Conservation (phyloP, 2,113 vertebrate species). For the Desmodus rotundus region DNA sequence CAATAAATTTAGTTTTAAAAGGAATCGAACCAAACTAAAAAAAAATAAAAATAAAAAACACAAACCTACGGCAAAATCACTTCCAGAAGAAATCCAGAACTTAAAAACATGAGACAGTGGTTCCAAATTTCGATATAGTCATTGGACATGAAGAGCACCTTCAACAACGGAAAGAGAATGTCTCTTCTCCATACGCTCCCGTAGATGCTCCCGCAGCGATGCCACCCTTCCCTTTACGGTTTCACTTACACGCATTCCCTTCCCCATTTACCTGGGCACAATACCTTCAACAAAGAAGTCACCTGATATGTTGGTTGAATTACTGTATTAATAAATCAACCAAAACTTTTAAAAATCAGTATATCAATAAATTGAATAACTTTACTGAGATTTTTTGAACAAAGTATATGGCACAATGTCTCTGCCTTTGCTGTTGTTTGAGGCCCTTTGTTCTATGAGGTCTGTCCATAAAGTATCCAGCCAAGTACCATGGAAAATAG, state of each 20-base stretch:
- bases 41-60: neutral
- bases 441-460: neutral
- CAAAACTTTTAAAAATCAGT: neutral
- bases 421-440: neutral
- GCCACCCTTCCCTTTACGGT: rapidly evolving
- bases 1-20: neutral
- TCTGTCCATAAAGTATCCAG: too few relatives aligned
- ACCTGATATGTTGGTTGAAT: neutral
- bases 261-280: neutral
- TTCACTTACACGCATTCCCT: neutral
- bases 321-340: neutral
- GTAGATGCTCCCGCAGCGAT: rapidly evolving
- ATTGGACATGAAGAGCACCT: neutral
- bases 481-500: too few relatives aligned
- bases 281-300: neutral
- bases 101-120: neutral
- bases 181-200: neutral
- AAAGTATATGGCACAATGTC: neutral
- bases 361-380: neutral
- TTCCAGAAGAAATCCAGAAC: neutral
- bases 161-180: neutral
- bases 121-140: neutral
- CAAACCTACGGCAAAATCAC: neutral
- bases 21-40: neutral
- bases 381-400: neutral